phyloP scores from a whole-genome alignment of 53 echinoderm and acorn worm species.

The Paracentrotus lividus region DNA sequence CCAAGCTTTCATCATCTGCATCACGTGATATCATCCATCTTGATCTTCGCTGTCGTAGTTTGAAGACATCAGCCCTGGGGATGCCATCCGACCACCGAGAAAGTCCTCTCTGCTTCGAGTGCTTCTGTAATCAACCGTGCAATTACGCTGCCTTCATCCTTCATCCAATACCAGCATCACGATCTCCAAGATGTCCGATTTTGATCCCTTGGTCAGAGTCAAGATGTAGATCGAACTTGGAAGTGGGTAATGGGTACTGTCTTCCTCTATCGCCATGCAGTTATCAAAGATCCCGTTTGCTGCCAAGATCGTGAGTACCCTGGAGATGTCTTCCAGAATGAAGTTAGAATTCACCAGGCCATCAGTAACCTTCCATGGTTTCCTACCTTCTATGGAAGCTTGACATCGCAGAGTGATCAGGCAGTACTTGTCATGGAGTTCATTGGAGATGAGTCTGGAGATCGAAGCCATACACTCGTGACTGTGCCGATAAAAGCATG shows the following conservation, averaged over 20 bases:
- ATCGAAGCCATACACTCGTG: conserved; percentile 23
- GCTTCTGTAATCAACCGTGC: not conserved
- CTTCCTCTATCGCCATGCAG: conserved; percentile 27
- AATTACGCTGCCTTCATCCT: not conserved
- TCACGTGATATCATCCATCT: conserved; percentile 4
- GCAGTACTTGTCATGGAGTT: conserved; percentile 52
- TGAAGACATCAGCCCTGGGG: not conserved
- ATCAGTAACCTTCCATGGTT: conserved; percentile 36
- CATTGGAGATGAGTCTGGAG: conserved; percentile 1
- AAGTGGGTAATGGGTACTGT: conserved; percentile 12
- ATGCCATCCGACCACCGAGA: conserved; percentile 12
- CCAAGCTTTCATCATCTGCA: conserved; percentile 1
- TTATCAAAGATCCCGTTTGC: not conserved
- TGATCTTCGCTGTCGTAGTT: not conserved
- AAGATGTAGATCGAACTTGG: not conserved
- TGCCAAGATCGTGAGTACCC: not conserved
- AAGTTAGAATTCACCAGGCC: not conserved
- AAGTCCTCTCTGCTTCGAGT: not conserved
- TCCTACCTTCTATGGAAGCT: conserved; percentile 45
- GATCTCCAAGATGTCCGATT: conserved; percentile 6
- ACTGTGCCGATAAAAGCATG: not conserved
- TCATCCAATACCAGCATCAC: not conserved
- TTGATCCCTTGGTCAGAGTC: conserved; percentile 21
- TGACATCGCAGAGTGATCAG: not conserved
- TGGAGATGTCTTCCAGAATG: conserved; percentile 6